Base-by-base conservation (phyloP, 1,140 invertebrate species). In the Bilobella aurantiaca region DNA sequence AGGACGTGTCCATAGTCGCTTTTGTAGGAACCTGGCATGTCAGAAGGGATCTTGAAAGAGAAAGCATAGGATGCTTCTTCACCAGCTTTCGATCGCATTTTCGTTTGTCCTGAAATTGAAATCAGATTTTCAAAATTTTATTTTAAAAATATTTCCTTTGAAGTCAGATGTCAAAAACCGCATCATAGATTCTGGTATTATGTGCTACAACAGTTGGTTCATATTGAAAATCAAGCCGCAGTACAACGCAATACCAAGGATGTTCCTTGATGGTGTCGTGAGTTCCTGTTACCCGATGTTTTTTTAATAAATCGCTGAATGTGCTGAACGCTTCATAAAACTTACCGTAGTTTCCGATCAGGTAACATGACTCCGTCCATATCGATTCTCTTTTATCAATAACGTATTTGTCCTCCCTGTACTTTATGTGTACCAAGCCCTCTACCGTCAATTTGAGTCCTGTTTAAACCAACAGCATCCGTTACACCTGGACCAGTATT, bases 21-120 rank as follows among this genome's bases (percentile, higher is more conserved):
- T 58, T 58, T 28, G 29, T 29, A 58, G 12, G 57, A 29, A 14
- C 57, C 57, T 8, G 57, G 57, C 25, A 58, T 31, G 29, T 58
- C 57, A 5, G 57, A 28, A 58, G 57, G 57, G 12, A 58, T 58
- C 30, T 58, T 28, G 28, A 58, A 29, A 2, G 57, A 29, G 28
- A 58, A 58, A 12, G 57, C 25, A 23, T 58, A 58, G 8, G 49
- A 53, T 8, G 49, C 49, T 3, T 53, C 49, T 5, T 12, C 23
- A 5, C 49, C 49, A 53, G 49, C 12, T 23, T 53, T 53, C 12
- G 49, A 53, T 53, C 21, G 8, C 5, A 53, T 53, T 53, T 53
- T 53, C 5, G 49, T 53, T 53, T 53, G 49, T 5, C 49, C 49
- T 53, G 49, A 3, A 53, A 53, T 53, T 14, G n/a, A 42, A 42